These are phyloP conservation scores for Thaumetopoea pityocampa DNA, from an alignment of 1,140 invertebrate species.

Conservation along the genomic window DNA sequence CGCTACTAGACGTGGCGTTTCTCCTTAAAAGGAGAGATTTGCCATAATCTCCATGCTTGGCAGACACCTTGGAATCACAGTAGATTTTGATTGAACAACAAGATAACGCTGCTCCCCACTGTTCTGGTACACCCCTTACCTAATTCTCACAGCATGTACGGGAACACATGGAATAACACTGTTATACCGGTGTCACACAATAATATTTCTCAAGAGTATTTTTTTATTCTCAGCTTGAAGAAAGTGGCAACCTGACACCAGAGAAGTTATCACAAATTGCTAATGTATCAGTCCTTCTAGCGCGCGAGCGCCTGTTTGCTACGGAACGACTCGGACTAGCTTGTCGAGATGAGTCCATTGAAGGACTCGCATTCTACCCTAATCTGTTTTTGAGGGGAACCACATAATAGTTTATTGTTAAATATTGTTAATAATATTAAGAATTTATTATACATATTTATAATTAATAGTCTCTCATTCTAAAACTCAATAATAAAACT, in stretches of 20 bases:
- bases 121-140: too few relatives aligned
- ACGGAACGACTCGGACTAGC: slow-evolving; percentile 89
- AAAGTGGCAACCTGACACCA: slow-evolving; percentile 85
- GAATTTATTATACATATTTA: slow-evolving; percentile 14
- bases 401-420: slow-evolving; percentile 22
- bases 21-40: too few relatives aligned
- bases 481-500: slow-evolving; percentile 4
- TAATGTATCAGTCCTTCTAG: slow-evolving; percentile 91
- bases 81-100: too few relatives aligned
- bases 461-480: neutral
- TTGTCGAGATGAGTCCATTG: slow-evolving; percentile 95
- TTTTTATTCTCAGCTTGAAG: slow-evolving; percentile 80
- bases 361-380: slow-evolving; percentile 94
- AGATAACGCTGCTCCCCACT: too few relatives aligned
- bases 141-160: too few relatives aligned
- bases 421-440: slow-evolving; percentile 12
- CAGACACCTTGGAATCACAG: too few relatives aligned
- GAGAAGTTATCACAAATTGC: slow-evolving; percentile 89
- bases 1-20: too few relatives aligned
- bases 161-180: too few relatives aligned
- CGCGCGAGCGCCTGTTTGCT: slow-evolving; percentile 89
- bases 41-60: too few relatives aligned
- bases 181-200: too few relatives aligned
- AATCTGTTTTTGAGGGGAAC: slow-evolving; percentile 84
- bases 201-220: slow-evolving; percentile 27